These are phyloP conservation scores for Melopsittacus undulatus DNA, from an alignment of 2,797 vertebrate species.

Conservation along the genomic window DNA sequence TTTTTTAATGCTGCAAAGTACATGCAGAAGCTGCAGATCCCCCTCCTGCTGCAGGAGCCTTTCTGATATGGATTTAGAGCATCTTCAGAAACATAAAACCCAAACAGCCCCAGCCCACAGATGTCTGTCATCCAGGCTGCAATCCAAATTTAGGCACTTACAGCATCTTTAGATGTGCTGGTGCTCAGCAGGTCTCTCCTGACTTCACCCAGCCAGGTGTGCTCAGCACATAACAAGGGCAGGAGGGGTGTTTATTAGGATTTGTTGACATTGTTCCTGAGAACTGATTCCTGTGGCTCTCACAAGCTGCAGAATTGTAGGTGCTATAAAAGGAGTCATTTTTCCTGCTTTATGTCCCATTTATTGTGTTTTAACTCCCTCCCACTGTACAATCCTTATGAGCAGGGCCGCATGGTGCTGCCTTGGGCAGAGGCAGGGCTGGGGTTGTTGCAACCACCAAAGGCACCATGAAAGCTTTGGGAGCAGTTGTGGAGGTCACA, in stretches of 20 bases:
- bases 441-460: not conserved
- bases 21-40: not conserved
- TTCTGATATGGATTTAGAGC: not conserved
- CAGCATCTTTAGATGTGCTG: rapidly evolving
- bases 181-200: not conserved
- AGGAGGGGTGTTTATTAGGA: not conserved
- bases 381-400: not conserved
- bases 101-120: not conserved
- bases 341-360: not conserved
- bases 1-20: not conserved
- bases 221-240: not conserved
- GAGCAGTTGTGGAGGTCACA: not conserved
- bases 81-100: not conserved
- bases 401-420: not conserved
- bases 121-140: rapidly evolving
- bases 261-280: not conserved
- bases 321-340: not conserved
- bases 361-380: not conserved
- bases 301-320: not conserved
- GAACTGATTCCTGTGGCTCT: not conserved
- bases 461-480: not conserved
- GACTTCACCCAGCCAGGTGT: not conserved
- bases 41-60: not conserved
- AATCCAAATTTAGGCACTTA: not conserved
- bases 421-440: not conserved